phyloP scores from a whole-genome alignment of 2,113 vertebrate species.

The Cacatua alba region DNA sequence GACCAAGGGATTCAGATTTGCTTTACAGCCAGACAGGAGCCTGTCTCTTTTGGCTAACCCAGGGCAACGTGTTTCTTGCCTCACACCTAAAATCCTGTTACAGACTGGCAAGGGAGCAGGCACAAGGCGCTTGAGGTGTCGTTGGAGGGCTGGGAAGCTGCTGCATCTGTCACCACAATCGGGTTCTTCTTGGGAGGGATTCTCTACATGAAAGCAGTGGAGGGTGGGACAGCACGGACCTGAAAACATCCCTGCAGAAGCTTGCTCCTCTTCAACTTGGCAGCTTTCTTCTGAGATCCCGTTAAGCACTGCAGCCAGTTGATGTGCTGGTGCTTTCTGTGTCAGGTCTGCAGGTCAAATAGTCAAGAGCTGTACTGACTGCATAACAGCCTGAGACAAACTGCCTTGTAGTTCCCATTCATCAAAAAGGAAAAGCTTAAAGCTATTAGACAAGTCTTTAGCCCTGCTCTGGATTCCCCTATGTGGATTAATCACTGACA shows the following conservation, averaged over 20 bases:
- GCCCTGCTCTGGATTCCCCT: neutral
- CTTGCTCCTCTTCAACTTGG: neutral
- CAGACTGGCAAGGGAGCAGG: neutral
- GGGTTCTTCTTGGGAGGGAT: neutral
- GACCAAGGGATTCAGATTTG: neutral
- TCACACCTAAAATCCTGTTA: neutral
- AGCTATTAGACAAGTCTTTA: neutral
- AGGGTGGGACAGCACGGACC: neutral
- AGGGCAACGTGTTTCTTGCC: neutral
- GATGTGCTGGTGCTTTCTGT: neutral
- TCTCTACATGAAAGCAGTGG: neutral
- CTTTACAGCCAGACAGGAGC: neutral
- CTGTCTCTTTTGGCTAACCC: neutral
- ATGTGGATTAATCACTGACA: neutral
- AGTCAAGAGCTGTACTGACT: neutral
- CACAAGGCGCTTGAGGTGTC: neutral
- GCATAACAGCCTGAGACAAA: neutral
- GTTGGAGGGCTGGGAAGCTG: neutral
- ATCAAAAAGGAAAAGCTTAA: neutral
- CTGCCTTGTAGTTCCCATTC: neutral
- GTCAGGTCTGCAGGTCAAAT: neutral
- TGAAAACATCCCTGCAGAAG: neutral
- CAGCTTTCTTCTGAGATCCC: neutral
- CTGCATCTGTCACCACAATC: neutral
- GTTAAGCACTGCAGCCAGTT: fast-evolving